A percentile compares a stretch with the other conserved stretches of the same genome.
phyloP scores from a whole-genome alignment of 2,113 vertebrate genomes.

The Percopsis transmontana region DNA sequence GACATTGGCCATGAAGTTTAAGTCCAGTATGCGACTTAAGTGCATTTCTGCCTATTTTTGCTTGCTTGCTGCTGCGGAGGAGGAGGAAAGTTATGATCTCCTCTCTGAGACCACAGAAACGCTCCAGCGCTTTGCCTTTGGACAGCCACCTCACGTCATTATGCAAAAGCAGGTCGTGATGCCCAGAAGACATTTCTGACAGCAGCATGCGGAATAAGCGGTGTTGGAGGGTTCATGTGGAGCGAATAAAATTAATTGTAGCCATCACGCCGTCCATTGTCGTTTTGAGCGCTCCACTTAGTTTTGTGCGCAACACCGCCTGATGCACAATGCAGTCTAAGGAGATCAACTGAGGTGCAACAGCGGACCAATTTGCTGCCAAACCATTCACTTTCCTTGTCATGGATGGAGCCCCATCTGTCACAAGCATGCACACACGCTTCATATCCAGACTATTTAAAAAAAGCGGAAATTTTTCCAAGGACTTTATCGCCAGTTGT shows the following conservation, averaged over 20 bases:
- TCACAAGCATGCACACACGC: conserved; percentile 29
- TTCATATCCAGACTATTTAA: conserved; percentile 25
- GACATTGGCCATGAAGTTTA: conserved; percentile 9
- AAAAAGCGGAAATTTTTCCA: conserved; percentile 17
- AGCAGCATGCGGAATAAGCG: conserved; percentile 19
- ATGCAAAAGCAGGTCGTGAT: conserved; percentile 27
- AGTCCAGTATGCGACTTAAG: not conserved
- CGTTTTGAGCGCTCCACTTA: conserved; percentile 16
- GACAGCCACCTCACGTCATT: conserved; percentile 28
- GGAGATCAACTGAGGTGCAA: conserved; percentile 13
- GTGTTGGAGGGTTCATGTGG: conserved; percentile 23
- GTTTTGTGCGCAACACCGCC: conserved; percentile 20
- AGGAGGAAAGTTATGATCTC: conserved; percentile 22
- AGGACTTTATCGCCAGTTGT: conserved; percentile 19
- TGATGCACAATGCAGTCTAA: conserved; percentile 20
- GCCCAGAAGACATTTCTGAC: conserved; percentile 31
- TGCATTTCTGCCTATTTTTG: conserved; percentile 19
- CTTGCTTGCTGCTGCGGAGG: conserved; percentile 11
- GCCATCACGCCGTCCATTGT: conserved; percentile 19
- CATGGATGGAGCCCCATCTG: conserved; percentile 14
- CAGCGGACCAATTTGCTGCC: conserved; percentile 7
- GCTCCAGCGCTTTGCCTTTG: conserved; percentile 34
- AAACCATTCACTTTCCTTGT: conserved; percentile 19
- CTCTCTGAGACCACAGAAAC: conserved; percentile 29
- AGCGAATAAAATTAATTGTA: conserved; percentile 9